Conservation (phyloP, 2,797 vertebrate species). For the Acanthurus lineatus region DNA sequence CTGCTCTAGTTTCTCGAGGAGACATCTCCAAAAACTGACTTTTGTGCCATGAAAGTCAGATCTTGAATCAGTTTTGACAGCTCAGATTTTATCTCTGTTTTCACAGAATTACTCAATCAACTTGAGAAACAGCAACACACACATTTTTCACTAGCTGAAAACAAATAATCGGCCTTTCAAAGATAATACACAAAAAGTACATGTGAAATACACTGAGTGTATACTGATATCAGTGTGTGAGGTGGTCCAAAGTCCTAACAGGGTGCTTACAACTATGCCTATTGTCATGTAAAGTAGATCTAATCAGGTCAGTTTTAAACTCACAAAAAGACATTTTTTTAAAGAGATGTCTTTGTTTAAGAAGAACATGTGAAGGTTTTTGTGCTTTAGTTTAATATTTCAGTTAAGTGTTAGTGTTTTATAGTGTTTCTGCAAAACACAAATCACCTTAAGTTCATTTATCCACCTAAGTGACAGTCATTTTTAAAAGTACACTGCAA, state of each 20-base stretch:
- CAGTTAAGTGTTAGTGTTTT: background rate
- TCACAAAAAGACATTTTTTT: background rate
- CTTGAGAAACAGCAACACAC: background rate
- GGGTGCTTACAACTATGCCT: background rate
- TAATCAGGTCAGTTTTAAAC: constrained; percentile 2
- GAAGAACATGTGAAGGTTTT: background rate
- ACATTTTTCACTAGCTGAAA: background rate
- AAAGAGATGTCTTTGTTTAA: background rate
- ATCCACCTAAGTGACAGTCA: background rate
- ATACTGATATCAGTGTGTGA: background rate
- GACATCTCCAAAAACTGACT: background rate
- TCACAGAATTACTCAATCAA: background rate
- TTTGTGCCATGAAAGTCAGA: background rate
- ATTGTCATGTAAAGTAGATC: background rate
- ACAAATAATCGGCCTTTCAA: background rate
- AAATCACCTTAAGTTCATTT: background rate
- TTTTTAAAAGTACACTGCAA: background rate
- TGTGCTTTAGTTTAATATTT: background rate
- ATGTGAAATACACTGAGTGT: background rate
- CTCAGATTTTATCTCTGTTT: background rate
- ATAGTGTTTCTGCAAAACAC: background rate
- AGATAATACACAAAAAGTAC: background rate
- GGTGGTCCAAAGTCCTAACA: background rate
- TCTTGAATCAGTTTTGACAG: background rate
- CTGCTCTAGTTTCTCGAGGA: background rate